Evolutionary conservation across 1,140 invertebrate species (phyloP).

Genomic region (Teleopsis dalmanni): DNA sequence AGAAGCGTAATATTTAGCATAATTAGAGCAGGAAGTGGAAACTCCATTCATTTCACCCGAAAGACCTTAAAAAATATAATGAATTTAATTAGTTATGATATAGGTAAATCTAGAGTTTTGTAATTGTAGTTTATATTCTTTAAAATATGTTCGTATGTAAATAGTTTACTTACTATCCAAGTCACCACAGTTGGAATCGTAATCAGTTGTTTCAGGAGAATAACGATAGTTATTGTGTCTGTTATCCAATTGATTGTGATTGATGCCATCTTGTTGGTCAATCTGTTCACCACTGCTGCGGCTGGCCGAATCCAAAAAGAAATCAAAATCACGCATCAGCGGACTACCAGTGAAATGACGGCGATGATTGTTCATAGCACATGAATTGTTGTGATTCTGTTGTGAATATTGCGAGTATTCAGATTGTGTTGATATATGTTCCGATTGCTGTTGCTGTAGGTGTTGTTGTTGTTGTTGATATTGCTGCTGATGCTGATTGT

Average conservation of each 20-base stretch:
- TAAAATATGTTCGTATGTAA: neutral
- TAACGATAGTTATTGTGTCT: conserved; percentile 61
- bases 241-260: conserved; percentile 34
- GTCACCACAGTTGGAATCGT: conserved; percentile 80
- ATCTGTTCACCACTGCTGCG: conserved; percentile 37
- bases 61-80: conserved; percentile 33
- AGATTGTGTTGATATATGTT: conserved; percentile 12
- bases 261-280: conserved; percentile 36
- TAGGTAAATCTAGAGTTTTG: neutral
- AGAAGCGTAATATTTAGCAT: conserved; percentile 40
- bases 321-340: conserved; percentile 40
- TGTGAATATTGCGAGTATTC: conserved; percentile 7
- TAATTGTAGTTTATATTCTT: neutral
- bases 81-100: neutral
- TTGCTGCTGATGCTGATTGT: neutral
- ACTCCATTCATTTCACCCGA: conserved; percentile 42
- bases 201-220: conserved; percentile 90
- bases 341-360: conserved; percentile 36
- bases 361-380: conserved; percentile 13
- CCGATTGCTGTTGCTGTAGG: neutral
- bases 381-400: conserved; percentile 11
- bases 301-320: conserved; percentile 42
- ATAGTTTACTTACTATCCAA: conserved; percentile 57
- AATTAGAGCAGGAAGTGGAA: conserved; percentile 38
- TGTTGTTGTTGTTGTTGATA: conserved; percentile 2